A percentile compares a stretch with the other conserved stretches of the same genome.
These are phyloP conservation scores for Sandelia bainsii DNA, from an alignment of 2,797 vertebrate species.

Conservation along the genomic window DNA sequence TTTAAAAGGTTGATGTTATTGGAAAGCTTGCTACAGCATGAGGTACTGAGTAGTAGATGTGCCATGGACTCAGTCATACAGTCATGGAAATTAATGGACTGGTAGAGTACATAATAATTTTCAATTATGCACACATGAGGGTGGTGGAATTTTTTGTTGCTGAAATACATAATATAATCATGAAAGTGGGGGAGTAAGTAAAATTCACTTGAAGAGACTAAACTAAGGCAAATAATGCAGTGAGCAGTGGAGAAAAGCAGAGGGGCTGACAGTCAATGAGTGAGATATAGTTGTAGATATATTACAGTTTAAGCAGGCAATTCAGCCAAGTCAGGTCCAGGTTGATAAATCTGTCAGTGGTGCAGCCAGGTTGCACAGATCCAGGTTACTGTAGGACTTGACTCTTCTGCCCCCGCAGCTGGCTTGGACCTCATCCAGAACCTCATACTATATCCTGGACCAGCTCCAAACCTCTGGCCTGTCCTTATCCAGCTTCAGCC, in stretches of 20 bases:
- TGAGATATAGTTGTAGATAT: constrained; percentile 62
- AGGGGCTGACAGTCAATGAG: constrained; percentile 6
- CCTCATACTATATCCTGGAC: constrained; percentile 82
- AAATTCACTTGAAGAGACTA: constrained; percentile 1
- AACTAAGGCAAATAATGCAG: constrained; percentile 10
- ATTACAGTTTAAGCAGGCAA: constrained; percentile 58
- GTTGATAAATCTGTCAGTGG: constrained; percentile 84
- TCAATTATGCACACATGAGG: constrained; percentile 45
- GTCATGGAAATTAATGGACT: constrained; percentile 51
- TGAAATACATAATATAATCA: constrained; percentile 10
- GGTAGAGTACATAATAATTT: constrained; percentile 55
- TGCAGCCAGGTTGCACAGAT: constrained; percentile 59
- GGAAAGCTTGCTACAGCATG: constrained; percentile 44
- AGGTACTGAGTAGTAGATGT: constrained; percentile 40
- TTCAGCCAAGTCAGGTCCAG: constrained; percentile 45
- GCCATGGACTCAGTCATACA: constrained; percentile 28
- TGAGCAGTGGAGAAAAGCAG: neutral
- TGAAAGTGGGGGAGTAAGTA: neutral
- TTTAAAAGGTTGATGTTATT: constrained; percentile 55
- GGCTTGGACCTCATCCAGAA: constrained; percentile 81
- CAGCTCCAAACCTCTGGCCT: constrained; percentile 68
- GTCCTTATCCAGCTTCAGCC: constrained; percentile 42
- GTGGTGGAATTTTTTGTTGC: constrained; percentile 20
- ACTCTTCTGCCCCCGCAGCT: constrained; percentile 78
- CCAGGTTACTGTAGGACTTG: constrained; percentile 77